Evolutionary conservation across 2,113 vertebrate genomes (phyloP).

Genomic region (Ceratotherium simum): DNA sequence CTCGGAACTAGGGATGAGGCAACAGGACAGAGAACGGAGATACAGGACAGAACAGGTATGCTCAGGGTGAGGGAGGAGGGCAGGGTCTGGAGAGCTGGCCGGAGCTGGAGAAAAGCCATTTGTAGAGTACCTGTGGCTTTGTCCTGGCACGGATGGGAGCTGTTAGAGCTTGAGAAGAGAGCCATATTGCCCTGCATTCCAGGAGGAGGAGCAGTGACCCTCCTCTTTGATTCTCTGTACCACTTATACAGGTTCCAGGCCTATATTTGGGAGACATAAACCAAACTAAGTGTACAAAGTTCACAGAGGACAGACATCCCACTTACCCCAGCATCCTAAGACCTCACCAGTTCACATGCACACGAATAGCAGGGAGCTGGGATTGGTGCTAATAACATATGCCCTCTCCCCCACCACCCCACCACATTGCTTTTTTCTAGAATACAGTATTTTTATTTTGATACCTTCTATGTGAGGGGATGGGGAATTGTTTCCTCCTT

Average conservation of each 20-base stretch:
- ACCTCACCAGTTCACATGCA: background rate
- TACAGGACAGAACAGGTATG: background rate
- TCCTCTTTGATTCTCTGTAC: background rate
- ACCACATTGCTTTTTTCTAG: background rate
- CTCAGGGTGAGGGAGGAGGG: background rate
- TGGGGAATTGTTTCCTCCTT: background rate
- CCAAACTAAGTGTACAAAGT: background rate
- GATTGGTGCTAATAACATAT: rapidly evolving
- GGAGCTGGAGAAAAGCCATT: background rate
- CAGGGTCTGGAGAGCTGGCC: background rate
- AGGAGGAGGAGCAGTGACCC: background rate
- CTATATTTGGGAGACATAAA: background rate
- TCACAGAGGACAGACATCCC: background rate
- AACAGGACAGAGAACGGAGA: background rate
- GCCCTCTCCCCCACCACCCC: background rate
- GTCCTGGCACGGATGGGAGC: background rate
- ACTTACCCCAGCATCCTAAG: background rate
- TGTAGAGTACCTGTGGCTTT: background rate
- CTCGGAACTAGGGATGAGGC: background rate
- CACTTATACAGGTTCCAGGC: background rate
- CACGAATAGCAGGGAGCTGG: background rate
- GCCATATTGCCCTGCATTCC: background rate
- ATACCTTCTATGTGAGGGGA: background rate
- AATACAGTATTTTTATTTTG: constrained; percentile 10
- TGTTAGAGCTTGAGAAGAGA: background rate